Base-by-base conservation (phyloP, 2,888 invertebrate genomes). In the Ditula angustiorana region DNA sequence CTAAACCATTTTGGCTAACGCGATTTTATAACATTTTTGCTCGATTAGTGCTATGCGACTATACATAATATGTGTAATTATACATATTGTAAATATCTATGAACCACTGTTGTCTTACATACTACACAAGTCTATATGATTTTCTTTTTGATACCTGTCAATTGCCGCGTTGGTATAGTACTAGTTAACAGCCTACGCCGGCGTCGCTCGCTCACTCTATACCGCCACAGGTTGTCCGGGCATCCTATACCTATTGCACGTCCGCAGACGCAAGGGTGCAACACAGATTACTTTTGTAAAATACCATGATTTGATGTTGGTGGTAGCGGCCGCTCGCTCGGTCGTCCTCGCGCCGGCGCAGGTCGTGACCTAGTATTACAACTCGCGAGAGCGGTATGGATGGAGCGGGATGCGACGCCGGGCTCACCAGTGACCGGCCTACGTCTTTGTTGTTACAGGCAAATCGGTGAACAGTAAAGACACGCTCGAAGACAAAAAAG, bases 401-500 rank as follows among this genome's bases (percentile, higher is more conserved):
- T 24, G 63, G 62, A 57, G 62, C 33, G 24, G 55, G 23, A 59
- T 33, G 63, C 66, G 66, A 66, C 64, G 72, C 75, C 77, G 74
- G 74, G 77, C 79, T 57, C 73, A 74, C 74, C 81, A 85, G 81
- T 89, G 82, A 86, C 87, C 76, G 77, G 83, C 80, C 79, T 76
- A 75, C 81, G 77, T 79, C 77, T 77, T 87, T 81, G 72, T 87
- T 92, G 91, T 94, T 94, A 74, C 93, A 95, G 95, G 95, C 87
- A 95, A 95, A 90, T 94, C 95, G 81, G 92, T 90, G 85, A 92
- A 90, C 86, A 87, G 70, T 78, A 95, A 95, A 88, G 95, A 95
- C 86, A 92, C 93, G 74, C 85, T 92, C 76, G 95, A 95, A 74
- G 95, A 95, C 87, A 95, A 94, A 83, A 97, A 96, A 89, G 96